Percentiles rank a stretch among this genome's conserved stretches.
These are phyloP conservation scores for Mantis religiosa DNA, from an alignment of 2,888 invertebrate genomes.

Conservation along the genomic window DNA sequence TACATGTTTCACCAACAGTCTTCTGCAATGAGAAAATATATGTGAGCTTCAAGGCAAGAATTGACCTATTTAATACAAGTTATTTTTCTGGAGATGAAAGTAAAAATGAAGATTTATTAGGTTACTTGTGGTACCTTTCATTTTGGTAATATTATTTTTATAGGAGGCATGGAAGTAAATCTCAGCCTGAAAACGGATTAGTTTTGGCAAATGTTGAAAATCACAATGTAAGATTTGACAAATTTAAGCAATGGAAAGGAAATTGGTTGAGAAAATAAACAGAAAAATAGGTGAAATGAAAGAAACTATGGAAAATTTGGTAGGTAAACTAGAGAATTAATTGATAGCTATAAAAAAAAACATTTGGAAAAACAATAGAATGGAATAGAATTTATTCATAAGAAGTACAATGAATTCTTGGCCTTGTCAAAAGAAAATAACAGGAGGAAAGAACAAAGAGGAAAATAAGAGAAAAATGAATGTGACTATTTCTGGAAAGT, in stretches of 20 bases:
- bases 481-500: background rate
- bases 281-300: background rate
- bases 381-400: no score
- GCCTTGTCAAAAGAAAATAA: no score
- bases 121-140: background rate
- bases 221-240: background rate
- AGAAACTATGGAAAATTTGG: background rate
- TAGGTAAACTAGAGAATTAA: background rate
- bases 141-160: background rate
- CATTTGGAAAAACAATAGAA: background rate
- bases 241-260: background rate
- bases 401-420: no score
- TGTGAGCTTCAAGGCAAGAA: background rate
- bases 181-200: background rate
- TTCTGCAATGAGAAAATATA: background rate
- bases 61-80: background rate
- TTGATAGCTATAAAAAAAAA: background rate
- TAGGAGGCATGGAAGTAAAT: background rate
- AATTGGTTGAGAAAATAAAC: background rate
- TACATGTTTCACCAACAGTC: background rate
- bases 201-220: background rate
- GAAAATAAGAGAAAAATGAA: background rate
- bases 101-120: background rate
- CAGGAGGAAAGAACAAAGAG: no score
- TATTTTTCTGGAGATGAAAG: background rate